phyloP scores from a whole-genome alignment of 2,113 vertebrate species.

The Harpagus bidentatus region DNA sequence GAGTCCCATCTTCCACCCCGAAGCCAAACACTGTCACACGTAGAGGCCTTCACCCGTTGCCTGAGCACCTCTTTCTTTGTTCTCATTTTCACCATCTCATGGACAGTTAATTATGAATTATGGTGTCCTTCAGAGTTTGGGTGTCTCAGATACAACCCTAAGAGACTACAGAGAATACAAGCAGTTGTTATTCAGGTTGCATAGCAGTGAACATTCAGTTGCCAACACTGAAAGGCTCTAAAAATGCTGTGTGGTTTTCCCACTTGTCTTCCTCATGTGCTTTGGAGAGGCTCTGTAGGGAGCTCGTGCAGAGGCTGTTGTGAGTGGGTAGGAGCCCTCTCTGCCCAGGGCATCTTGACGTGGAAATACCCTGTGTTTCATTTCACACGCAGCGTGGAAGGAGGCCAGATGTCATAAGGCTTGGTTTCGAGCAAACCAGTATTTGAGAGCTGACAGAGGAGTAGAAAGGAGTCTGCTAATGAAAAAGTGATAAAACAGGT shows the following conservation, averaged over 20 bases:
- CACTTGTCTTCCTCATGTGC: fast-evolving
- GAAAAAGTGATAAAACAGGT: neutral
- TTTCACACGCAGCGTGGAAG: neutral
- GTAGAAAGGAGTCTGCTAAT: neutral
- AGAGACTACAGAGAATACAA: neutral
- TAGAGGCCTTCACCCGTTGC: neutral
- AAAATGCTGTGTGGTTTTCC: neutral
- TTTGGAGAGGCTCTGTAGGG: neutral
- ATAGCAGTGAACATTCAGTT: neutral
- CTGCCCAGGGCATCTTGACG: neutral
- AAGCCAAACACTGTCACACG: neutral
- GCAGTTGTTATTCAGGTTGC: neutral
- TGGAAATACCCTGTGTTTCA: neutral
- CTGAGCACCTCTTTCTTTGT: neutral
- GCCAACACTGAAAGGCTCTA: neutral
- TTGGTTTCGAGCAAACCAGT: neutral
- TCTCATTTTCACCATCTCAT: neutral
- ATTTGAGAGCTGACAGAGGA: neutral
- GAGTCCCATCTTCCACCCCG: neutral
- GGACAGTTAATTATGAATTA: neutral
- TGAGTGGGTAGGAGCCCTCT: neutral
- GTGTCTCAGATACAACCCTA: neutral
- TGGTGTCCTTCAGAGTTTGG: neutral
- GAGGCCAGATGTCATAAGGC: neutral
- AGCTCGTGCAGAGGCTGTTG: neutral